A percentile compares a stretch with the other conserved stretches of the same genome.
phyloP scores from a whole-genome alignment of 2,888 invertebrate species.

The Apamea monoglypha region DNA sequence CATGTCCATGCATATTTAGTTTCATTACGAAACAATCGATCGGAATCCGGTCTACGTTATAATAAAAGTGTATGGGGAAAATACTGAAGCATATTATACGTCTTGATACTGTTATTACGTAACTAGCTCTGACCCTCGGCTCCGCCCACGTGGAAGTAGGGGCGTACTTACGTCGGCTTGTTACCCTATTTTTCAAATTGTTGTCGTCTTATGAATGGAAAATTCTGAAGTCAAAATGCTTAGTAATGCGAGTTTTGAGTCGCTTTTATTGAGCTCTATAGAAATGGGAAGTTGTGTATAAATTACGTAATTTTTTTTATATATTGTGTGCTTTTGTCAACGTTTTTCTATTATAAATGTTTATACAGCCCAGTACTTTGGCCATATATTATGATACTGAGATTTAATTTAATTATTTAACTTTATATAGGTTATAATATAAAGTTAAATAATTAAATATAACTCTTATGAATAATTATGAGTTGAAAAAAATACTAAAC shows the following conservation, averaged over 20 bases:
- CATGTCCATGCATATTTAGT: slow-evolving; percentile 64
- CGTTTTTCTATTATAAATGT: slow-evolving; percentile 7
- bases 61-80: slow-evolving; percentile 51
- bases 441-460: no score
- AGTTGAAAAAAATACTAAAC: no score
- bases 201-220: slow-evolving; percentile 64
- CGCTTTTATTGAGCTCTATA: slow-evolving; percentile 51
- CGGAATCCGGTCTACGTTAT: slow-evolving; percentile 35
- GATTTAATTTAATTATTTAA: no score
- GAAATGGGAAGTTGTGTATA: slow-evolving; percentile 36
- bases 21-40: slow-evolving; percentile 55
- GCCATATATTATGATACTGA: no score
- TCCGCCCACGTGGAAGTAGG: slow-evolving; percentile 62
- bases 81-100: slow-evolving; percentile 48
- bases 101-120: slow-evolving; percentile 64
- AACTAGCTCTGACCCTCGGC: slow-evolving; percentile 54
- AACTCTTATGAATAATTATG: no score
- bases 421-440: no score
- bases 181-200: slow-evolving; percentile 63
- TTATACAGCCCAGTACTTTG: not conserved
- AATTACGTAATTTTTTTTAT: slow-evolving; percentile 33
- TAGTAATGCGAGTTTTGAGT: slow-evolving; percentile 49
- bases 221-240: slow-evolving; percentile 49
- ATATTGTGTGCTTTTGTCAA: slow-evolving; percentile 30
- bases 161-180: slow-evolving; percentile 55